A percentile compares a stretch with the other conserved stretches of the same genome.
phyloP scores from a whole-genome alignment of 2,888 invertebrate species.

The Nemoura dubitans region DNA sequence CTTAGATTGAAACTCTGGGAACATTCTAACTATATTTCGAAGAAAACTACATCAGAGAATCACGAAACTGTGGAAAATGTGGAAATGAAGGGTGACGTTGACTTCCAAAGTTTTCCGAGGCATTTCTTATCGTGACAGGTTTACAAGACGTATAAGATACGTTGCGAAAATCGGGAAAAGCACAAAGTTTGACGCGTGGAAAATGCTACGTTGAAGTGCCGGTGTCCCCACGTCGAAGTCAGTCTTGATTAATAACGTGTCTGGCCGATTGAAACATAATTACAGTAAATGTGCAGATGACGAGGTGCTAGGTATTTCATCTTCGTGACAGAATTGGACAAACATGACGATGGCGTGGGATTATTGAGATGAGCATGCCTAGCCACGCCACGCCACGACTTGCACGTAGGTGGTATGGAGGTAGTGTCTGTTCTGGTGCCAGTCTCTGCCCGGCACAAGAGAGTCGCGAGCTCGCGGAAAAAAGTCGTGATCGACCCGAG shows the following conservation, averaged over 20 bases:
- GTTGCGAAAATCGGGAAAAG: not conserved
- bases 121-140: not conserved
- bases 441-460: not conserved
- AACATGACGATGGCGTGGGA: conserved; percentile 7
- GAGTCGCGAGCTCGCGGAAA: not conserved
- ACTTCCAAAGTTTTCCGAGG: not conserved
- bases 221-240: not conserved
- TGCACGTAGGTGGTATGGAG: not conserved
- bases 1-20: not conserved
- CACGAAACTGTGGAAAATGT: not conserved
- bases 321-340: not conserved
- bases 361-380: not conserved
- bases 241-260: not conserved
- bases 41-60: not conserved
- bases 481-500: not conserved
- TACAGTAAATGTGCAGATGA: not conserved
- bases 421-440: not conserved
- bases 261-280: not conserved
- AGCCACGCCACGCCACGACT: not conserved
- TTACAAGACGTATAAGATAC: not conserved
- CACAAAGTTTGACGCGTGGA: not conserved
- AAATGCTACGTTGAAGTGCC: not conserved
- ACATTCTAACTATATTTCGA: not conserved
- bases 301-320: not conserved
- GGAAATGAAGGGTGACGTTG: not conserved